phyloP scores from a whole-genome alignment of 1,140 invertebrate species.

The Drosophila ironensis region DNA sequence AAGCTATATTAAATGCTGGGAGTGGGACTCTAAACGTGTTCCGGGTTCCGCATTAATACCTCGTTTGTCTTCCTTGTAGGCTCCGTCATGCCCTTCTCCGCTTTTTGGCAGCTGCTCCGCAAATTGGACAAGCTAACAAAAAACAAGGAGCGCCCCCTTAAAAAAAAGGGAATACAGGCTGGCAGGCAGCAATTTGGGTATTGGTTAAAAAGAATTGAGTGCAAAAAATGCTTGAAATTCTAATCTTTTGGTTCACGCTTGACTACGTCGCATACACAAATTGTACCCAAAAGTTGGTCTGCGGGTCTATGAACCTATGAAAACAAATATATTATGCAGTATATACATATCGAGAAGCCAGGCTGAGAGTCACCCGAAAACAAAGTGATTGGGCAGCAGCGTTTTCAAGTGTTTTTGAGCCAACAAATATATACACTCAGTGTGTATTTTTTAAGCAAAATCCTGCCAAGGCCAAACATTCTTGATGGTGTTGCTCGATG shows the following conservation, averaged over 20 bases:
- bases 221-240: slow-evolving; percentile 66
- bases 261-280: slow-evolving; percentile 39
- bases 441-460: no score
- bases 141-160: slow-evolving; percentile 5
- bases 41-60: slow-evolving; percentile 28
- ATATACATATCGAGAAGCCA: neutral
- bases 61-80: slow-evolving; percentile 21
- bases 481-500: slow-evolving; percentile 7
- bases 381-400: no score
- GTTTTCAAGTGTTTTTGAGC: no score
- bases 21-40: slow-evolving; percentile 47
- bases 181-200: no score
- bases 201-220: slow-evolving; percentile 38
- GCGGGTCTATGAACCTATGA: slow-evolving; percentile 14
- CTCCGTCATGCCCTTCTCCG: slow-evolving; percentile 12
- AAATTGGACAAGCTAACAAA: slow-evolving; percentile 54
- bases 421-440: no score
- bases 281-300: neutral
- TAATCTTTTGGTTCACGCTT: slow-evolving; percentile 74
- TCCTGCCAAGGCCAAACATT: slow-evolving; percentile 1
- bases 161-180: no score
- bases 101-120: slow-evolving; percentile 64
- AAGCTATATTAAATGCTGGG: slow-evolving; percentile 19
- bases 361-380: slow-evolving; percentile 12
- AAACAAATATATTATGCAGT: slow-evolving; percentile 6